Percentiles rank a stretch among this genome's conserved stretches.
phyloP scores from a whole-genome alignment of 2,113 vertebrate species.

The Orcinus orca region DNA sequence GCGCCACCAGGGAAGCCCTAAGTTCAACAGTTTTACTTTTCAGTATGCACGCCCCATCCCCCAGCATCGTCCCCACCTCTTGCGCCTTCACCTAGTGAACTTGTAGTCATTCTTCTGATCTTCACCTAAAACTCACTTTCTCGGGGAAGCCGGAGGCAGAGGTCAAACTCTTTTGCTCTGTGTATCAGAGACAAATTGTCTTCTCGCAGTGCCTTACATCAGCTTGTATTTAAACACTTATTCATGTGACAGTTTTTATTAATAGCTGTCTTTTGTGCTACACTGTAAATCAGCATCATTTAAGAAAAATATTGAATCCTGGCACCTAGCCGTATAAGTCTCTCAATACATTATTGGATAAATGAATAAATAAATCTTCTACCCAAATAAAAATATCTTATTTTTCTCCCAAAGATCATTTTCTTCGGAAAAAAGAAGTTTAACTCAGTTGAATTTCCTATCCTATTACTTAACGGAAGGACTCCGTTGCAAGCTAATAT shows the following conservation, averaged over 20 bases:
- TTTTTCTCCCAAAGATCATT: not conserved
- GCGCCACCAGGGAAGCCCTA: no score
- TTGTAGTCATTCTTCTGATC: rapidly evolving
- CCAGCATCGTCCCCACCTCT: rapidly evolving
- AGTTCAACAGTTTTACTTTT: not conserved
- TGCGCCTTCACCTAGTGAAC: rapidly evolving
- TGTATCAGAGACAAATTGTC: not conserved
- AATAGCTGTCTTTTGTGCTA: not conserved
- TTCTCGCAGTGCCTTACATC: not conserved
- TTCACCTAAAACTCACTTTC: not conserved
- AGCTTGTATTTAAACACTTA: not conserved
- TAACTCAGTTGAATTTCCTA: not conserved
- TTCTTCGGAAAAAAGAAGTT: not conserved
- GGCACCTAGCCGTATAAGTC: not conserved
- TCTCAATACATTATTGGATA: not conserved
- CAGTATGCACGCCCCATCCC: rapidly evolving
- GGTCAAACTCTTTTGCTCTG: not conserved
- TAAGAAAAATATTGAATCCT: not conserved
- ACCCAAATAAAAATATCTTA: not conserved
- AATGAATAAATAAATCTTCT: not conserved
- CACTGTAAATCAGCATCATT: not conserved
- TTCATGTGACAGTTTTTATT: not conserved
- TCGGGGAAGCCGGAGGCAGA: not conserved
- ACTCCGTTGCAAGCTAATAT: not conserved
- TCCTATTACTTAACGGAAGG: not conserved